Evolutionary conservation across 2,113 vertebrate species (phyloP).

Genomic region (Myxocyprinus asiaticus): DNA sequence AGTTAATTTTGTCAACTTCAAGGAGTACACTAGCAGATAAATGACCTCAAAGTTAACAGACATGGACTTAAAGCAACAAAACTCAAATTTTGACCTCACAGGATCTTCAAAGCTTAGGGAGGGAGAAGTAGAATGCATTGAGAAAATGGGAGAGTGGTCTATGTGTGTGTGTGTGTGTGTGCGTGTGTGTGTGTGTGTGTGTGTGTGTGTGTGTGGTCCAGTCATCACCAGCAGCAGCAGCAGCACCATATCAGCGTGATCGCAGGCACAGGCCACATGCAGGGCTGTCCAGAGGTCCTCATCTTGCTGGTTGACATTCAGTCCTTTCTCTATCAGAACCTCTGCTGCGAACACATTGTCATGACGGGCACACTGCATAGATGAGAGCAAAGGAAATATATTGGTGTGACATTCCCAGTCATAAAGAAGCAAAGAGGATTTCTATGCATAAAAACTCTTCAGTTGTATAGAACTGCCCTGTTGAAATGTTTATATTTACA

Average conservation of each 20-base stretch:
- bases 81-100: not conserved
- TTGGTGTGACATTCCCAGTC: not conserved
- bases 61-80: no score
- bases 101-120: not conserved
- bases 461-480: no score
- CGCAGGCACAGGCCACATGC: constrained; percentile 89
- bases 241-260: constrained; percentile 86
- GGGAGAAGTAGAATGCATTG: not conserved
- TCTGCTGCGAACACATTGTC: constrained; percentile 92
- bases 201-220: not conserved
- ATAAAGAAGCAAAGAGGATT: not conserved
- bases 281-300: constrained; percentile 94
- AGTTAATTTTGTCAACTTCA: not conserved
- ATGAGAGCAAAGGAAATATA: constrained; percentile 26
- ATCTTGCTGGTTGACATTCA: constrained; percentile 91
- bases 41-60: no score
- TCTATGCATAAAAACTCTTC: no score
- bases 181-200: constrained; percentile 4
- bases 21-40: no score
- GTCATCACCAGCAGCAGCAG: constrained; percentile 88
- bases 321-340: constrained; percentile 87
- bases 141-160: no score
- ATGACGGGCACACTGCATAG: constrained; percentile 87
- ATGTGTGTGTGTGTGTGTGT: not conserved
- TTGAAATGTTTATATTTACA: no score